Percentiles rank a stretch among this genome's conserved stretches.
Evolutionary conservation across 2,113 vertebrate species (phyloP).

Genomic region (Syngnathus typhle): DNA sequence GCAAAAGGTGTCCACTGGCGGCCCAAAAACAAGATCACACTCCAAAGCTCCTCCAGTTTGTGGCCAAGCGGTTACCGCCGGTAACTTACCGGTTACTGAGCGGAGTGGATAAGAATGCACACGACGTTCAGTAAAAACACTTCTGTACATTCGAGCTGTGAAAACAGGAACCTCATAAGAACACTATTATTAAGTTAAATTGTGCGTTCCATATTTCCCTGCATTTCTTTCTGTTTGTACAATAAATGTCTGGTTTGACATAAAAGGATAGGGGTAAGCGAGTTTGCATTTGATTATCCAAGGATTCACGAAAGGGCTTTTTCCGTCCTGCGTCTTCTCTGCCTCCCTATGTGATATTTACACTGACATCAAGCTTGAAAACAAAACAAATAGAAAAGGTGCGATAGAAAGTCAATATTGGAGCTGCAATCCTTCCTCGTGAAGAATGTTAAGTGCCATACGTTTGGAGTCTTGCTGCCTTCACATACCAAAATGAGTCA

Average conservation of each 20-base stretch:
- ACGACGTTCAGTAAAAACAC: slow-evolving; percentile 25
- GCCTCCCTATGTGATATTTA: slow-evolving; percentile 51
- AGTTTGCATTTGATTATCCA: slow-evolving; percentile 22
- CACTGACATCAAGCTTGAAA: slow-evolving; percentile 58
- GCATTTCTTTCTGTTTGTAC: slow-evolving; percentile 30
- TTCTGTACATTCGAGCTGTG: slow-evolving; percentile 19
- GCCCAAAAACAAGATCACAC: slow-evolving; percentile 1
- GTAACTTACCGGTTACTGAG: not conserved
- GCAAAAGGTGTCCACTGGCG: slow-evolving; percentile 13
- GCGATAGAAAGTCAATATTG: slow-evolving; percentile 51
- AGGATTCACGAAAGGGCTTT: slow-evolving; percentile 40
- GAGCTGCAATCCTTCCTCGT: slow-evolving; percentile 43
- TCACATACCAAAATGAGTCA: slow-evolving; percentile 25
- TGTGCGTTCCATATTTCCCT: slow-evolving; percentile 48
- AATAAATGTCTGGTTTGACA: slow-evolving; percentile 11
- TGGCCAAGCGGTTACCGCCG: not conserved
- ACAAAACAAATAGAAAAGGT: slow-evolving; percentile 59
- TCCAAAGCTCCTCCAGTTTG: slow-evolving; percentile 1
- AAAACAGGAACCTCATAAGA: slow-evolving; percentile 31
- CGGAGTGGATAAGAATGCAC: slow-evolving; percentile 6
- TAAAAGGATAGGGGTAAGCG: slow-evolving; percentile 20
- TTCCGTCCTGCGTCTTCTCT: slow-evolving; percentile 21
- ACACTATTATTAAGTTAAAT: slow-evolving; percentile 33
- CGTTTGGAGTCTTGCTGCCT: slow-evolving; percentile 32
- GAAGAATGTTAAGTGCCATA: slow-evolving; percentile 39